These are phyloP conservation scores for Caenorhabditis remanei DNA, from an alignment of 1,140 invertebrate species.

Conservation along the genomic window DNA sequence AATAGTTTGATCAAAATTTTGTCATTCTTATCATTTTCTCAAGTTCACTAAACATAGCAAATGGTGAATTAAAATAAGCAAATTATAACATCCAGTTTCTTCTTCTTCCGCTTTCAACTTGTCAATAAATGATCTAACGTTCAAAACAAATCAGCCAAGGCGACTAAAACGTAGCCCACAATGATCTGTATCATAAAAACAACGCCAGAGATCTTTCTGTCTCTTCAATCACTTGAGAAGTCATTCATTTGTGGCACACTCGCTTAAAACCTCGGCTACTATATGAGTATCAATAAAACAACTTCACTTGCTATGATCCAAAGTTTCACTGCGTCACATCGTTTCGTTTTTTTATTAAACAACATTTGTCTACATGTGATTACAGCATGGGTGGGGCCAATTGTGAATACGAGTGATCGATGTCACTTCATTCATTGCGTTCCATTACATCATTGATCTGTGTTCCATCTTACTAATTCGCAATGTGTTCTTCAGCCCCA, in stretches of 20 bases:
- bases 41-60: too few species aligned
- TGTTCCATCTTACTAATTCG: not conserved
- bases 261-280: slow-evolving; percentile 13
- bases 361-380: slow-evolving; percentile 51
- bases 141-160: not conserved
- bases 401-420: not conserved
- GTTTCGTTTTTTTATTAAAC: not conserved
- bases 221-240: slow-evolving; percentile 30
- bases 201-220: slow-evolving; percentile 15
- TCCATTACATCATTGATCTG: slow-evolving; percentile 12
- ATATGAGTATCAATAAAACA: slow-evolving; percentile 31
- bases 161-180: slow-evolving; percentile 33
- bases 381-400: slow-evolving; percentile 36
- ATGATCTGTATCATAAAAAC: slow-evolving; percentile 37
- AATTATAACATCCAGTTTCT: too few species aligned
- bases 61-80: too few species aligned
- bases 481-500: not conserved
- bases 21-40: too few species aligned
- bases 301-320: not conserved
- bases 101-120: not conserved
- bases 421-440: not conserved
- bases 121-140: slow-evolving; percentile 9
- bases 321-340: slow-evolving; percentile 42
- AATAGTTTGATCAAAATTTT: too few species aligned
- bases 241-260: not conserved